Base-by-base conservation (phyloP, 2,113 vertebrate genomes). In the Heterochromis multidens region DNA sequence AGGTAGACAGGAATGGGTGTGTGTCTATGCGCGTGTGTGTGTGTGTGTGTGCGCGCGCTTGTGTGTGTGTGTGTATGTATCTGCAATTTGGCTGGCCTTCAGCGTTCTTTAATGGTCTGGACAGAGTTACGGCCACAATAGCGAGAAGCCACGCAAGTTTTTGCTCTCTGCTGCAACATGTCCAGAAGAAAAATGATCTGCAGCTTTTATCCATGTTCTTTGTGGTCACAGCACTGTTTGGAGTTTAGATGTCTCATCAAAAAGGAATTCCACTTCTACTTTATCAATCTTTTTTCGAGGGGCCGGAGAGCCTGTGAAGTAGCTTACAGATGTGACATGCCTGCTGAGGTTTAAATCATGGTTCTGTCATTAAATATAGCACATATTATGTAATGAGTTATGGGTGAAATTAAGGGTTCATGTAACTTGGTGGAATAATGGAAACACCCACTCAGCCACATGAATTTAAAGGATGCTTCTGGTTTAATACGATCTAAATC, bases 191-290 rank as follows among this genome's bases (percentile, higher is more conserved):
- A 91, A 94, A 94, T 82, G 74, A 89, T 90, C 49, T 79, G 79
- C 90, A 93, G 91, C 90, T 95, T 92, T 93, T 80, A 80, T 82
- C 90, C 92, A 83, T 91, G 85, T 93, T 92, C 92, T 83, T 57
- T 92, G 89, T 83, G 93, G 93, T 92, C 91, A 63, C 79, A 78
- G 81, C 25, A 3, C 89, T 91, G 92, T 91, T 93, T 89, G 58
- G 86, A 93, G 91, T 94, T 93, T 87, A 81, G 56, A 91, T 83
- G 87, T 90, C 83, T 92, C 88, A 94, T 91, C 90, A 91, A 93
- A 89, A 88, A 92, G 87, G 92, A 94, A 95, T 95, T 94, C 87
- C 78, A 91, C 85, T 91, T 92, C 80, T 52, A 89, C 87, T 89
- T 93, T 91, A 93, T 92, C 91, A 88, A 80, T 90, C 89, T 85